Conservation (phyloP, 92 coral and sea anemone genomes). For the Pocillopora grandis region DNA sequence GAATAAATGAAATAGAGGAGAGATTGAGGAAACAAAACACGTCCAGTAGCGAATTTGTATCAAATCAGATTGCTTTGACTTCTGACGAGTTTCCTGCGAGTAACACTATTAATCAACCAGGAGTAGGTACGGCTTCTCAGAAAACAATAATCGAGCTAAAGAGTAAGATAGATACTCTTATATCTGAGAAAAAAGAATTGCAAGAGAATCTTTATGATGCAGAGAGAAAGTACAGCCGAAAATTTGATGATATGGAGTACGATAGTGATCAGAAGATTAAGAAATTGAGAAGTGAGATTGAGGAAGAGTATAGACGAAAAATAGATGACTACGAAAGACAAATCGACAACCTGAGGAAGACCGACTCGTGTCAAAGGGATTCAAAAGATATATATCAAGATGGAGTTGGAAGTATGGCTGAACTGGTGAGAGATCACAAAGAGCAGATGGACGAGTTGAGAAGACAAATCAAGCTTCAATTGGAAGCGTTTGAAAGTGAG, state of each 20-base stretch:
- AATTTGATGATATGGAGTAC: slow-evolving; percentile 43
- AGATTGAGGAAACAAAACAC: slow-evolving; percentile 25
- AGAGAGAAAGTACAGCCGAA: slow-evolving; percentile 55
- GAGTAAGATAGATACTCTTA: slow-evolving; percentile 38
- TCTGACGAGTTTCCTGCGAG: neutral
- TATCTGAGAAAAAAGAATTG: slow-evolving; percentile 37
- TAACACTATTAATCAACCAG: neutral
- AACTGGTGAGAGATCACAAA: slow-evolving; percentile 38
- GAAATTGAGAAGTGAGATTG: slow-evolving; percentile 35
- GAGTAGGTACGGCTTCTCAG: neutral
- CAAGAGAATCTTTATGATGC: slow-evolving; percentile 43
- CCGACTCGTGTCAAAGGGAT: neutral
- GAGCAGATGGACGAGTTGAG: slow-evolving; percentile 57
- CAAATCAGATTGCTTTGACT: neutral
- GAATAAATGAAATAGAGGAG: slow-evolving; percentile 38
- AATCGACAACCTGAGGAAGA: slow-evolving; percentile 23
- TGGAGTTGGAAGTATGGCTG: slow-evolving; percentile 3
- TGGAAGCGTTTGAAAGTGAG: slow-evolving; percentile 51
- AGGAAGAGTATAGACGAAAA: slow-evolving; percentile 42
- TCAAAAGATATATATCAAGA: neutral
- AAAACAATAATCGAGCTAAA: slow-evolving; percentile 42
- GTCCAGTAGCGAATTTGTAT: neutral
- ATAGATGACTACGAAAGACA: slow-evolving; percentile 44
- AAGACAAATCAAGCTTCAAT: slow-evolving; percentile 55
- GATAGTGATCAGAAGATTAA: slow-evolving; percentile 44